Percentiles rank a stretch among this genome's conserved stretches.
phyloP scores from a whole-genome alignment of 2,888 invertebrate species.

The Imbricaverruca yamaguchii region DNA sequence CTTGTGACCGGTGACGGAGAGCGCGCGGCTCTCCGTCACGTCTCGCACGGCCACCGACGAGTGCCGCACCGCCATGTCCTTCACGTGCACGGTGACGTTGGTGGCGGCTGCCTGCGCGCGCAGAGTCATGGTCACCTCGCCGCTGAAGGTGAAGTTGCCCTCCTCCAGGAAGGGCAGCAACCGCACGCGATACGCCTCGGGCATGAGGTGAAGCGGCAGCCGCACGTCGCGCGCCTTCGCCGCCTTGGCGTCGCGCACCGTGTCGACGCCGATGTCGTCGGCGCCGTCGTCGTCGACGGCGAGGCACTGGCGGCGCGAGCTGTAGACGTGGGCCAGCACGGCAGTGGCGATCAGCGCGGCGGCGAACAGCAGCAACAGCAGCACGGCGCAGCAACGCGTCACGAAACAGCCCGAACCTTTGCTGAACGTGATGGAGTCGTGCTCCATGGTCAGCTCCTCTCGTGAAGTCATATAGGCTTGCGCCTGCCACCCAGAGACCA shows the following conservation, averaged over 20 bases:
- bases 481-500: background rate
- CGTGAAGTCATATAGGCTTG: slow-evolving; percentile 28
- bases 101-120: slow-evolving; percentile 52
- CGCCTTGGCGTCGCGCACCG: background rate
- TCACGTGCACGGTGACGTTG: slow-evolving; percentile 64
- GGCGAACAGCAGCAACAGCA: slow-evolving; percentile 53
- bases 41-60: slow-evolving; percentile 47
- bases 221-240: background rate
- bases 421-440: slow-evolving; percentile 52
- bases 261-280: background rate
- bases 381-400: slow-evolving; percentile 55
- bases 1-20: slow-evolving; percentile 21
- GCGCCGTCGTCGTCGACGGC: background rate
- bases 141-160: slow-evolving; percentile 32
- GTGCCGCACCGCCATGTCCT: slow-evolving; percentile 57
- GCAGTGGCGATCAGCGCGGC: slow-evolving; percentile 61
- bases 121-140: slow-evolving; percentile 39
- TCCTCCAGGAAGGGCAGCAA: slow-evolving; percentile 32
- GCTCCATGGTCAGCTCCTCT: slow-evolving; percentile 52
- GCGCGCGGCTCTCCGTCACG: background rate
- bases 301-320: slow-evolving; percentile 36
- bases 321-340: slow-evolving; percentile 66
- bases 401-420: slow-evolving; percentile 56
- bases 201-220: slow-evolving; percentile 6
- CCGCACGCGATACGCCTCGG: slow-evolving; percentile 27